Conservation (phyloP, 1,140 invertebrate species). For the Seison nebaliae region DNA sequence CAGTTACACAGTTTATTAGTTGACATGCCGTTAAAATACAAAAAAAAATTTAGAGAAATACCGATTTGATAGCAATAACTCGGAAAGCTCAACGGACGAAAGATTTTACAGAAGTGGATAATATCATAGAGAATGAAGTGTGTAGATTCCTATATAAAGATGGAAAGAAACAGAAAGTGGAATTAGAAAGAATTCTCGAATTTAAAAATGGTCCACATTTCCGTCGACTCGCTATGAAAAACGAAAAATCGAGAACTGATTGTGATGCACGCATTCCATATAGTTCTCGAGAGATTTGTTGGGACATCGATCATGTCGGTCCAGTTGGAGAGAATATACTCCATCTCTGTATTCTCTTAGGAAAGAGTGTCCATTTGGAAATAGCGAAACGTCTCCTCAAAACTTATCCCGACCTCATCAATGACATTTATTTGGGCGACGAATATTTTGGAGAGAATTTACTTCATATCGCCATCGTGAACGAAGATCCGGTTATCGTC, state of each 20-base stretch:
- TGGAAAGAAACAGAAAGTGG: neutral
- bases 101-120: conserved; percentile 7
- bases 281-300: conserved; percentile 62
- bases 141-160: conserved; percentile 10
- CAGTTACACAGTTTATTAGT: too few relatives aligned
- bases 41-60: too few relatives aligned
- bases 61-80: too few relatives aligned
- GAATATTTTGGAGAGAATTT: conserved; percentile 54
- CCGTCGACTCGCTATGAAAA: conserved; percentile 31
- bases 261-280: too few relatives aligned
- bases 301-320: conserved; percentile 65
- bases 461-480: conserved; percentile 83
- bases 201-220: conserved; percentile 16
- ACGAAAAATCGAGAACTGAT: too few relatives aligned
- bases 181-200: conserved; percentile 11
- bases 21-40: too few relatives aligned
- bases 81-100: conserved; percentile 3
- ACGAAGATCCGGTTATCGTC: conserved; percentile 86
- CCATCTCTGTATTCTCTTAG: conserved; percentile 67
- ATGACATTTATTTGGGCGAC: conserved; percentile 76
- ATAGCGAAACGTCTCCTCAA: conserved; percentile 62
- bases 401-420: conserved; percentile 73
- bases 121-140: conserved; percentile 7
- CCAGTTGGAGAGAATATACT: conserved; percentile 78
- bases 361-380: conserved; percentile 62